These are phyloP conservation scores for Chrysomela aeneicollis DNA, from an alignment of 2,888 invertebrate genomes.

Conservation along the genomic window DNA sequence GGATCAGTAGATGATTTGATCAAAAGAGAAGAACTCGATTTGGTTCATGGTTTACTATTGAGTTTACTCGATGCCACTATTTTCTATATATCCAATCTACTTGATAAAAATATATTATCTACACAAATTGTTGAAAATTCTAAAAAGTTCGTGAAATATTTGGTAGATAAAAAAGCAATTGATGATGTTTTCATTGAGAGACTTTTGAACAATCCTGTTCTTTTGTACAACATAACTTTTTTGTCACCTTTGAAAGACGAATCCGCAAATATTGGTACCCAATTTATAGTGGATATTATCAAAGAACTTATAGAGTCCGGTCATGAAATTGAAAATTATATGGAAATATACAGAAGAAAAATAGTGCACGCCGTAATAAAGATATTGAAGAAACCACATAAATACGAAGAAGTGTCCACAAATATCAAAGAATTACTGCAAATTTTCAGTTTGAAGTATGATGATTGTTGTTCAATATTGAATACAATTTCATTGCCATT, in stretches of 20 bases:
- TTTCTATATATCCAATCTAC: slow-evolving; percentile 50
- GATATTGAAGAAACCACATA: slow-evolving; percentile 62
- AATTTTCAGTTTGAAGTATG: slow-evolving; percentile 54
- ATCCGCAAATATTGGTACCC: slow-evolving; percentile 51
- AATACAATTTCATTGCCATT: slow-evolving; percentile 34
- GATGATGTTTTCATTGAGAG: slow-evolving; percentile 49
- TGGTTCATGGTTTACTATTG: slow-evolving; percentile 44
- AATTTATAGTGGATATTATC: slow-evolving; percentile 47
- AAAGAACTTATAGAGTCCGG: slow-evolving; percentile 29
- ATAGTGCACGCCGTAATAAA: slow-evolving; percentile 59
- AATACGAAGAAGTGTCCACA: slow-evolving; percentile 44
- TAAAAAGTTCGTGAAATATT: slow-evolving; percentile 40
- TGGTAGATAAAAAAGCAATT: slow-evolving; percentile 36
- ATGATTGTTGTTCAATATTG: slow-evolving; percentile 62
- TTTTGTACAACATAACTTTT: slow-evolving; percentile 59
- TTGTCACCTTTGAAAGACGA: slow-evolving; percentile 48
- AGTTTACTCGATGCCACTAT: slow-evolving; percentile 48
- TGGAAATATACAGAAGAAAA: slow-evolving; percentile 66
- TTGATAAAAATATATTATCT: slow-evolving; percentile 31
- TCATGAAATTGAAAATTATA: slow-evolving; percentile 45
- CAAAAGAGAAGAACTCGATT: slow-evolving; percentile 28
- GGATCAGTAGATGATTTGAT: slow-evolving; percentile 43
- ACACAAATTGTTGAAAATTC: slow-evolving; percentile 43
- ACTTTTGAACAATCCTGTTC: slow-evolving; percentile 59
- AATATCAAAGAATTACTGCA: slow-evolving; percentile 61